Evolutionary conservation across 2,797 vertebrate genomes (phyloP).

Genomic region (Cephalopachus bancanus): DNA sequence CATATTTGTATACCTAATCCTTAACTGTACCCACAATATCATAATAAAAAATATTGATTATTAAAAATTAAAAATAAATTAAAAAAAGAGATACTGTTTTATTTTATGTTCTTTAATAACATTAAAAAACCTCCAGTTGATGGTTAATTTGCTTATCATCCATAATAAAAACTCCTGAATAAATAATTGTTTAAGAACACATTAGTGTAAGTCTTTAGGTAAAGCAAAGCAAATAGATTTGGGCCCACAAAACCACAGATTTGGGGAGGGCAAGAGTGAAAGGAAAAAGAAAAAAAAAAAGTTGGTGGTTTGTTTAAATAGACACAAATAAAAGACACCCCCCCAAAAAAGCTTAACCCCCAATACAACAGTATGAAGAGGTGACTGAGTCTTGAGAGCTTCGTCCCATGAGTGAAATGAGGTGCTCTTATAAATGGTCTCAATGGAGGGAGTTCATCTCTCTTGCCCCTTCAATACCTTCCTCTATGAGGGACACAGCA

Average conservation of each 20-base stretch:
- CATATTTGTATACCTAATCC: too few relatives aligned
- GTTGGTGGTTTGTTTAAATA: not conserved
- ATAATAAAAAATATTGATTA: too few relatives aligned
- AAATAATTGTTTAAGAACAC: not conserved
- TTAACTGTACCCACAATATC: too few relatives aligned
- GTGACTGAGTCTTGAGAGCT: too few relatives aligned
- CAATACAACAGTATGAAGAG: too few relatives aligned
- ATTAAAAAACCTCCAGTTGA: not conserved
- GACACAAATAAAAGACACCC: not conserved
- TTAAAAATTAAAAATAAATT: too few relatives aligned
- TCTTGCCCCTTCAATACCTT: too few relatives aligned
- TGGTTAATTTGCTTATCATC: constrained; percentile 8
- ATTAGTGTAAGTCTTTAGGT: not conserved
- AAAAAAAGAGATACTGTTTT: not conserved
- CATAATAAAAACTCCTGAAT: not conserved
- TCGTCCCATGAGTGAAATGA: too few relatives aligned
- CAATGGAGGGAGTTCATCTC: too few relatives aligned
- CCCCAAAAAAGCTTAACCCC: too few relatives aligned
- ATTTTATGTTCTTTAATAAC: not conserved
- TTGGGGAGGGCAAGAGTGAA: not conserved
- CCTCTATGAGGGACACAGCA: too few relatives aligned
- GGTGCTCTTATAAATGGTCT: too few relatives aligned
- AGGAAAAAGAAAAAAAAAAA: not conserved
- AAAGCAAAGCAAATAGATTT: not conserved
- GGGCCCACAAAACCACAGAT: not conserved